These are phyloP conservation scores for Cheirogaleus major DNA, from an alignment of 2,797 vertebrate species.

Conservation along the genomic window DNA sequence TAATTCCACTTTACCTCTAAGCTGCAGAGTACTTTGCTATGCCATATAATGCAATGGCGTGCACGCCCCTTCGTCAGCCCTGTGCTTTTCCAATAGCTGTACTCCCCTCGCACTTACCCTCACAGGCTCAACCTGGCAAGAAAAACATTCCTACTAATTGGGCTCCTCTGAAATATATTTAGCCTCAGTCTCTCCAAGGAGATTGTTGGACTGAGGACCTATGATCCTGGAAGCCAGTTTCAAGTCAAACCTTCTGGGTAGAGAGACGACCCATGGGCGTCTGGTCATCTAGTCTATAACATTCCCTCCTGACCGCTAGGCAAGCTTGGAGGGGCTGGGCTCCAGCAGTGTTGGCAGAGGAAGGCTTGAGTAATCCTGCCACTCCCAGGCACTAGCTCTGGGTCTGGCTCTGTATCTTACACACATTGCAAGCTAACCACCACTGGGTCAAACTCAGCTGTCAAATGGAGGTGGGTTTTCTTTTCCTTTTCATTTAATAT, in stretches of 20 bases:
- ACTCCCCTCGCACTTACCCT: background rate
- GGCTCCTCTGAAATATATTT: constrained; percentile 30
- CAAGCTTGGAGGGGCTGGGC: background rate
- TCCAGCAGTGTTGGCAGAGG: background rate
- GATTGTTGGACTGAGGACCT: background rate
- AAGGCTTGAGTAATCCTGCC: background rate
- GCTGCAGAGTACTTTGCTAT: background rate
- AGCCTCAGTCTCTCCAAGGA: background rate
- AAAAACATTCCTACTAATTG: background rate
- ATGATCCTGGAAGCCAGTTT: background rate
- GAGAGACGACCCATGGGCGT: background rate
- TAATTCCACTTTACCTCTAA: background rate
- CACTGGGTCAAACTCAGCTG: background rate
- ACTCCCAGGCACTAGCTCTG: background rate
- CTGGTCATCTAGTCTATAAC: background rate
- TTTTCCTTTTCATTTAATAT: background rate
- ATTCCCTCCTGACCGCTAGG: background rate
- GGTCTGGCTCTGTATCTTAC: background rate
- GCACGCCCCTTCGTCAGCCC: background rate
- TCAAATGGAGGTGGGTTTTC: background rate
- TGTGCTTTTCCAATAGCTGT: background rate
- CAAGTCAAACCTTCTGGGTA: background rate
- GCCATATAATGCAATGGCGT: background rate
- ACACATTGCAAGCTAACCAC: background rate
- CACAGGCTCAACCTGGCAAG: background rate